phyloP scores from a whole-genome alignment of 2,113 vertebrate genomes.

The Eublepharis macularius region DNA sequence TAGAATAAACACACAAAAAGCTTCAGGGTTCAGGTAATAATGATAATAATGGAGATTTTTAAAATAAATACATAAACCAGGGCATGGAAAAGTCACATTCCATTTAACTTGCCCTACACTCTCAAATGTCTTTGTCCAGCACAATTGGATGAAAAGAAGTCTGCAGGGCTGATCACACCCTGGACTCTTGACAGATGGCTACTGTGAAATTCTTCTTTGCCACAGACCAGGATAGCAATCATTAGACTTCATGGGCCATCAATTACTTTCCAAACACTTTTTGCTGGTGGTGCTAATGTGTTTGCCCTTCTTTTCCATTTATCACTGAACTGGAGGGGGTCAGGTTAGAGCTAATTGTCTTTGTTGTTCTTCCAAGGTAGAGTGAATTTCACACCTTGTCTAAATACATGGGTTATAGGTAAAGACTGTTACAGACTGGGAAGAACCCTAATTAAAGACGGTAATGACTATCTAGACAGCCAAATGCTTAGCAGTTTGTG shows the following conservation, averaged over 20 bases:
- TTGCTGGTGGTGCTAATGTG: neutral
- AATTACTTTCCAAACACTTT: neutral
- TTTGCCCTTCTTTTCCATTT: slow-evolving; percentile 4
- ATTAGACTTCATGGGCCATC: neutral
- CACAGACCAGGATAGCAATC: neutral
- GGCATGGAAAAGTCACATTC: neutral
- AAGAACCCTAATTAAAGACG: slow-evolving; percentile 1
- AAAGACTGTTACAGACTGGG: neutral
- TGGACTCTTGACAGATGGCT: neutral
- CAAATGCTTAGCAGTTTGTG: neutral
- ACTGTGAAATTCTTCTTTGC: neutral
- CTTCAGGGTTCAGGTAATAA: neutral
- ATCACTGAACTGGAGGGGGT: neutral
- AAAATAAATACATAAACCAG: neutral
- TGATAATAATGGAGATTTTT: neutral
- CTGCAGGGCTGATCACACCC: neutral
- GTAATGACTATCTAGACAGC: neutral
- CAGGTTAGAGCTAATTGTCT: slow-evolving; percentile 3
- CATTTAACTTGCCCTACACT: neutral
- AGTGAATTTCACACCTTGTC: slow-evolving; percentile 7
- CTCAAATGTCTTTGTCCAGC: neutral
- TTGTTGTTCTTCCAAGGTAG: slow-evolving; percentile 6
- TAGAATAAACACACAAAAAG: neutral
- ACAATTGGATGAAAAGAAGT: neutral
- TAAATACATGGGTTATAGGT: neutral